Base-by-base conservation (phyloP, 1,140 invertebrate genomes). In the Charaxes varanes region DNA sequence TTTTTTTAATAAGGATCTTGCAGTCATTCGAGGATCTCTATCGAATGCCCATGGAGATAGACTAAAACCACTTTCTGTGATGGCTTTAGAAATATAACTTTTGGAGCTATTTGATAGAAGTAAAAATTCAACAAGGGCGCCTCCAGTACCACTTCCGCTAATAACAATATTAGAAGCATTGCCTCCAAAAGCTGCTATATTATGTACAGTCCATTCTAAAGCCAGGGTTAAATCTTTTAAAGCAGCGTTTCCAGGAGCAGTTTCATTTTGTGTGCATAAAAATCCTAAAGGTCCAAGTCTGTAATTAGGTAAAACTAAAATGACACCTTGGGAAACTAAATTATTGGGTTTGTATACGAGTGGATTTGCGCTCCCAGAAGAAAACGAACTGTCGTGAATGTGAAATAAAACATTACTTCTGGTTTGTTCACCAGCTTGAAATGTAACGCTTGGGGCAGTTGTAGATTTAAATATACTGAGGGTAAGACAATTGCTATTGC, bases 101-200 rank as follows among this genome's bases (percentile, higher is more conserved):
- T 27, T 61, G 14, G 70, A 65, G 8, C 27, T 49, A 3, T 69
- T 47, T 6, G 57, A 68, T 11, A 77, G 6, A 6, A 70, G 50
- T 23, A 80, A 35, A 41, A 60, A 69, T 5, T 68, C 64, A 2
- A 61, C 66, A 2, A 74, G 35, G 1, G 66, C 68, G 6, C 65
- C 66, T 1, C 56, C 55, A 5, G 27, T 42, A 0, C 68, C 68
- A 5, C 63, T 52, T 1, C 68, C 74, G 32, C 72, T 74, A 0
- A 77, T 49, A 1, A 55, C 61, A 6, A 77, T 76, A 23, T 76
- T 76, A 1, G 83, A 66, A 3, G 86, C 66, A 73, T 93, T 87
- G 5, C 92, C 92, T 1, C 91, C 91, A 56, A 94, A 93, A n/a
- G 68, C 46, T 17, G 66, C 53, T 8, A 92, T 90, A 66, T 93